A percentile compares a stretch with the other conserved stretches of the same genome.
These are phyloP conservation scores for Synanthedon formicaeformis DNA, from an alignment of 2,888 invertebrate species.

Conservation along the genomic window DNA sequence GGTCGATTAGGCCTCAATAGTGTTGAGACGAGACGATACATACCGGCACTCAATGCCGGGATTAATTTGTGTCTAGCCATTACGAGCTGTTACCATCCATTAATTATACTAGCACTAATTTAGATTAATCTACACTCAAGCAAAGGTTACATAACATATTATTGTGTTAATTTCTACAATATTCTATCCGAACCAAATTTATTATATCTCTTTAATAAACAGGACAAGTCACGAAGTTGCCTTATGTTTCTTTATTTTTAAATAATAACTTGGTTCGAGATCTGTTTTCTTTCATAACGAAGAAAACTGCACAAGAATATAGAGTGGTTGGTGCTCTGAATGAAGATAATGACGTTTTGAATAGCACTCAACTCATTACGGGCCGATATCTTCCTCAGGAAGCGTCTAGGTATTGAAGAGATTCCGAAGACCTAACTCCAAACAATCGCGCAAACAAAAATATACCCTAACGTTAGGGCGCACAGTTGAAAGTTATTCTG, in stretches of 20 bases:
- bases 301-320: not conserved
- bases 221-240: no score
- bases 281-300: no score
- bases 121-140: no score
- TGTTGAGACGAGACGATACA: not conserved
- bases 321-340: conserved; percentile 14
- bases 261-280: no score
- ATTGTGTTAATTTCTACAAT: no score
- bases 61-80: not conserved
- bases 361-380: conserved; percentile 63
- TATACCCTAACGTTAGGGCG: conserved; percentile 8
- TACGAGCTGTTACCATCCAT: not conserved
- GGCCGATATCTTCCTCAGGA: conserved; percentile 56
- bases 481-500: conserved; percentile 11
- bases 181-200: no score
- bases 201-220: no score
- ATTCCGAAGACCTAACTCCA: conserved; percentile 21
- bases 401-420: conserved; percentile 34
- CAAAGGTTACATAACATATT: no score
- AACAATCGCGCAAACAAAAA: conserved; percentile 5
- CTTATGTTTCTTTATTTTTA: no score
- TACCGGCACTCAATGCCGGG: not conserved
- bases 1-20: not conserved
- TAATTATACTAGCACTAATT: not conserved
- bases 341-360: conserved; percentile 60